Evolutionary conservation across 2,797 vertebrate species (phyloP), one percentile per base, ranked within the genome.

Genomic region (Melanotaenia maccullochi): DNA sequence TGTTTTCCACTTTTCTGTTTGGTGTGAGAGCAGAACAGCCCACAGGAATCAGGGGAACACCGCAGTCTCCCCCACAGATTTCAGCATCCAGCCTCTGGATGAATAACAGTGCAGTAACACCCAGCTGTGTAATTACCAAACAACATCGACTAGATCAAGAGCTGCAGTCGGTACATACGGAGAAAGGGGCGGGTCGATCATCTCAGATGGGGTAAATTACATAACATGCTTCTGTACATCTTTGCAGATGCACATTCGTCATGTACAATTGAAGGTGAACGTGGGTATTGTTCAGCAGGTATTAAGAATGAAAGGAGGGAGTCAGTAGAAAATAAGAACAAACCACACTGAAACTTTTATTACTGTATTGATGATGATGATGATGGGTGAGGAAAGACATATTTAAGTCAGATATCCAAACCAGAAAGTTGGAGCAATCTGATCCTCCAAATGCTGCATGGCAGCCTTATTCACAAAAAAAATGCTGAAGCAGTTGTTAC

Each of bases 171-270:
- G 58, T 56, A 59, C 65, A 68, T 72, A 58, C 25, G 42, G 20
- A 60, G 66, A 58, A 28, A 54, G 71, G 73, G 71, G 75, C 0
- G 73, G 81, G 78, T 71, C 67, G 71, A 69, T 90, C 81, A 75
- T 71, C 68, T 75, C 60, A 75, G 67, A 86, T 70, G 78, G 81
- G 80, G 38, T 73, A 73, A 83, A 83, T 91, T 90, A 85, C 76
- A 77, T 91, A 92, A 93, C 78, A 67, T 60, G 61, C 67, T 75
- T 72, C 58, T 62, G 64, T 65, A 82, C 65, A 82, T 82, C 76
- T 63, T 38, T 73, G 55, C 65, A 32, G 36, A 68, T 44, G 44
- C 54, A 65, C 72, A 54, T 32, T 47, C 32, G 35, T 38, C 42
- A 49, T 4, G 33, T 79, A 30, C 60, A 66, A 47, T 47, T 40